Conservation (phyloP, 64 coral and sea anemone genomes). For the Platygyra sinensis region DNA sequence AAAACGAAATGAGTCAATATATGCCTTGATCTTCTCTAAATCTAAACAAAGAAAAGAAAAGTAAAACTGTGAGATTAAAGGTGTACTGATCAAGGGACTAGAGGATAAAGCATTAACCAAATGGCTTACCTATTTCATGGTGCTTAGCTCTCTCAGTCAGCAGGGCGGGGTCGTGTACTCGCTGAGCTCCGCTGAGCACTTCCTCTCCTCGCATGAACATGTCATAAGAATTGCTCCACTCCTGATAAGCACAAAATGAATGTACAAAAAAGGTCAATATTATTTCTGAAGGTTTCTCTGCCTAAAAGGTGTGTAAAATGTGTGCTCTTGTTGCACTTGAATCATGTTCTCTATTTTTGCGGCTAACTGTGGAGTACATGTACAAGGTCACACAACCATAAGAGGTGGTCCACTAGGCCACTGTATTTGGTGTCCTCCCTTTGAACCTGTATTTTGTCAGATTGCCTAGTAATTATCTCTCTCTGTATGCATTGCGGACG, state of each 20-base stretch:
- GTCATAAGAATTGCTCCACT: slow-evolving; percentile 96
- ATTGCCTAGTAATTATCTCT: background rate
- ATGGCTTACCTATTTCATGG: slow-evolving; percentile 87
- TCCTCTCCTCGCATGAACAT: slow-evolving; percentile 99
- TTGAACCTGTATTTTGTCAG: too few relatives aligned
- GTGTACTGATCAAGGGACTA: background rate
- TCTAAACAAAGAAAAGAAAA: slow-evolving; percentile 54
- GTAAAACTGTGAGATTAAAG: background rate
- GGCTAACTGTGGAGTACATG: too few relatives aligned
- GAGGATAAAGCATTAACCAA: background rate
- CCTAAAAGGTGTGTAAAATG: too few relatives aligned
- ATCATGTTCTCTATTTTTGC: too few relatives aligned
- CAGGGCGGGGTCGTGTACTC: slow-evolving; percentile 89
- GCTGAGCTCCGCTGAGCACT: slow-evolving; percentile 93
- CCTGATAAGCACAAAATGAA: slow-evolving; percentile 18
- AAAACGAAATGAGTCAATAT: slow-evolving; percentile 99
- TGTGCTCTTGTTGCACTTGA: too few relatives aligned
- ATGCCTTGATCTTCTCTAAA: slow-evolving; percentile 87
- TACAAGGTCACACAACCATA: too few relatives aligned
- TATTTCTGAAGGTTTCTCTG: background rate
- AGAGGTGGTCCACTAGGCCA: too few relatives aligned
- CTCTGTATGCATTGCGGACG: background rate
- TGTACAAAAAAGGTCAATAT: background rate
- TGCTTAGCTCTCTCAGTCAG: slow-evolving; percentile 87
- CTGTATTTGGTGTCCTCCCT: too few relatives aligned